Evolutionary conservation across 2,888 invertebrate genomes (phyloP).

Genomic region (Torymus texanus): DNA sequence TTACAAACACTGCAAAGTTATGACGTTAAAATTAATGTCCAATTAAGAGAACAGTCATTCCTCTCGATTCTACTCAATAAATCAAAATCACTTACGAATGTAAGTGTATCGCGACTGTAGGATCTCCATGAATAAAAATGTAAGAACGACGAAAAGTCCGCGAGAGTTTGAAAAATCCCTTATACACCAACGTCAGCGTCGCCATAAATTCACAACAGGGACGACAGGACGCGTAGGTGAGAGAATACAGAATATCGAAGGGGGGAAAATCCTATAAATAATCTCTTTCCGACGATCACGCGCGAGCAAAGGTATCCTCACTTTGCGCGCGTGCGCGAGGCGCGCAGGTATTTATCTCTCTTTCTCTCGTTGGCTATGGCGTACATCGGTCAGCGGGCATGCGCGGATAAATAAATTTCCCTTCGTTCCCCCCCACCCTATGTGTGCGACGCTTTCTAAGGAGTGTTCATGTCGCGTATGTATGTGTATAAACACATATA

Average conservation of each 20-base stretch:
- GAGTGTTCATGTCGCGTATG: constrained; percentile 62
- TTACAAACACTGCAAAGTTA: not conserved
- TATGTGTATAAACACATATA: not conserved
- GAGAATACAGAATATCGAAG: not conserved
- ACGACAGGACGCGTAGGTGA: not conserved
- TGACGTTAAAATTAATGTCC: constrained; percentile 1
- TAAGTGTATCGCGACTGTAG: too few species aligned
- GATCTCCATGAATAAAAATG: too few species aligned
- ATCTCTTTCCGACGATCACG: constrained; percentile 1
- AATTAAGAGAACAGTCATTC: not conserved
- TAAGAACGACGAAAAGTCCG: too few species aligned
- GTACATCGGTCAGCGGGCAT: constrained; percentile 30
- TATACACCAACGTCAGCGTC: too few species aligned
- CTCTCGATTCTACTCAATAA: constrained; percentile 24
- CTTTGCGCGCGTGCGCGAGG: constrained; percentile 53
- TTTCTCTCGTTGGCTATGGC: constrained; percentile 6
- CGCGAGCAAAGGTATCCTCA: constrained; percentile 51
- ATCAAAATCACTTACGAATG: not conserved
- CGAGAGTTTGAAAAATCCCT: too few species aligned
- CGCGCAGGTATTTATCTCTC: constrained; percentile 58
- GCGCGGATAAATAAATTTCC: constrained; percentile 63
- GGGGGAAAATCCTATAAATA: constrained; percentile 33
- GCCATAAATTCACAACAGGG: constrained; percentile 20
- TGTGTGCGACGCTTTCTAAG: constrained; percentile 66
- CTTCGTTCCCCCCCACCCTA: constrained; percentile 60